Conservation (phyloP, 1,140 invertebrate genomes). For the Aphelenchoides avenae region DNA sequence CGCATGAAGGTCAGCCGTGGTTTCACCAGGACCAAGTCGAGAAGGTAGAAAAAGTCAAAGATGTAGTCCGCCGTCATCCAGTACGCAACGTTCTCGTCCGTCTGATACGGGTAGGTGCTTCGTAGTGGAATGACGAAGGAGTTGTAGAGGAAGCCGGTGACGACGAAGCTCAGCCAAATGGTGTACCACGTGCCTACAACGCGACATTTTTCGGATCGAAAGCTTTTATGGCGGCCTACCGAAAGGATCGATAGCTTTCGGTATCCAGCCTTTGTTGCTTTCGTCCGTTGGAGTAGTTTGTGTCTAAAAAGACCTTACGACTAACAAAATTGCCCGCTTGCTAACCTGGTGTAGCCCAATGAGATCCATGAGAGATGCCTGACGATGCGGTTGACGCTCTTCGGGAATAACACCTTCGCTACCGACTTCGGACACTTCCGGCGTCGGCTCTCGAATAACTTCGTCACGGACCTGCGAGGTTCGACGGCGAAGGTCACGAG, state of each 20-base stretch:
- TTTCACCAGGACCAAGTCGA: slow-evolving; percentile 78
- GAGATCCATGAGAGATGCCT: slow-evolving; percentile 48
- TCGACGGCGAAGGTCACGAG: slow-evolving; percentile 40
- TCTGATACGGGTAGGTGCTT: slow-evolving; percentile 78
- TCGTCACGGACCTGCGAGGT: slow-evolving; percentile 47
- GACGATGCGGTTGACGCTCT: slow-evolving; percentile 10
- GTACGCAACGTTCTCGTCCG: slow-evolving; percentile 65
- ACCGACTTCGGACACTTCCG: slow-evolving; percentile 32
- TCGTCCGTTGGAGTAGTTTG: neutral
- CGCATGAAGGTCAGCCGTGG: slow-evolving; percentile 64
- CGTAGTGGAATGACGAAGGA: slow-evolving; percentile 78
- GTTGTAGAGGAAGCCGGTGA: slow-evolving; percentile 78
- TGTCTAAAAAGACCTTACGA: slow-evolving; percentile 15
- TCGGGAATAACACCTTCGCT: slow-evolving; percentile 18
- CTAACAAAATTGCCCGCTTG: neutral
- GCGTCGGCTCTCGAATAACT: slow-evolving; percentile 33
- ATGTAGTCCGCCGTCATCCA: slow-evolving; percentile 77
- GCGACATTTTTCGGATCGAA: slow-evolving; percentile 4
- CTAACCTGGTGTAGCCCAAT: slow-evolving; percentile 49
- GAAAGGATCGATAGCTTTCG: slow-evolving; percentile 40
- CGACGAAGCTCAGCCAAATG: slow-evolving; percentile 76
- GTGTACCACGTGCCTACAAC: slow-evolving; percentile 69
- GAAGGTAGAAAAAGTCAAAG: slow-evolving; percentile 75
- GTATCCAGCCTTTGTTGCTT: slow-evolving; percentile 8
- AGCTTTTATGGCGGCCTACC: slow-evolving; percentile 13